These are phyloP conservation scores for Dryomyza anilis DNA, from an alignment of 2,888 invertebrate species.

Conservation along the genomic window DNA sequence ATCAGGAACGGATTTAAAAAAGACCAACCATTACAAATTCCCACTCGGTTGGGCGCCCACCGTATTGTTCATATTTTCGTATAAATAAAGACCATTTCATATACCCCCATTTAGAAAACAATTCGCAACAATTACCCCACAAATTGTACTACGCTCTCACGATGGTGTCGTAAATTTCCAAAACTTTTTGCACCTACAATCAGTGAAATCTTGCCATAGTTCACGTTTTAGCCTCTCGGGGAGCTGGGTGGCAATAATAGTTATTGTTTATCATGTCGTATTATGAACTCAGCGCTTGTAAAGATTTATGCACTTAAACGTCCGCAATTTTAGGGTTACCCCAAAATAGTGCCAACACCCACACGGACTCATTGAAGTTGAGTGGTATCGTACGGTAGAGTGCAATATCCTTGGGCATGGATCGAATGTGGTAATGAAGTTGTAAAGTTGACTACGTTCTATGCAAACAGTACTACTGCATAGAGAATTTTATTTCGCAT, in stretches of 20 bases:
- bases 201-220: not conserved
- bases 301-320: constrained; percentile 1
- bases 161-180: constrained; percentile 8
- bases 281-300: constrained; percentile 12
- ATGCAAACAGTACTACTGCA: no score
- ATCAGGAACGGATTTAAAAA: no score
- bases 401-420: no score
- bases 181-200: constrained; percentile 9
- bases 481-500: no score
- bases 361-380: not conserved
- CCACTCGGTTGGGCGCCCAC: no score
- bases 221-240: not conserved
- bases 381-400: no score
- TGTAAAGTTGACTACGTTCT: not conserved
- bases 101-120: not conserved
- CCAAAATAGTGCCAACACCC: not conserved
- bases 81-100: not conserved
- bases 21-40: no score
- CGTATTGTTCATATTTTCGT: not conserved
- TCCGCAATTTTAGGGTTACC: not conserved
- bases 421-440: not conserved
- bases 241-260: constrained; percentile 2
- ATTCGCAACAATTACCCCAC: not conserved
- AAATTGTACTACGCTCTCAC: not conserved
- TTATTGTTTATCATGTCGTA: constrained; percentile 20